phyloP scores from a whole-genome alignment of 2,797 vertebrate genomes.

The Telmatherina bonti region DNA sequence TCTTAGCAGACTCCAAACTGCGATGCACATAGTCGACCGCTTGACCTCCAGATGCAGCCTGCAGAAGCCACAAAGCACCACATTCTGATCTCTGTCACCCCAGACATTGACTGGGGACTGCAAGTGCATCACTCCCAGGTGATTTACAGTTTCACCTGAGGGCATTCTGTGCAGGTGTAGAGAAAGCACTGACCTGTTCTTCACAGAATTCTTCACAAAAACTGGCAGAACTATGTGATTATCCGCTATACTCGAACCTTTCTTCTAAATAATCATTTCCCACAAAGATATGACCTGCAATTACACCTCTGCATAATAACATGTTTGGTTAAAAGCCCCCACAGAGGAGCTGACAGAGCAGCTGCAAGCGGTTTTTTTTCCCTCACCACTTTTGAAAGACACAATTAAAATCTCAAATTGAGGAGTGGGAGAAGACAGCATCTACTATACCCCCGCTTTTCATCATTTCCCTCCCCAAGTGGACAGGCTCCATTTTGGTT shows the following conservation, averaged over 20 bases:
- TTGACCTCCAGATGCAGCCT: constrained; percentile 51
- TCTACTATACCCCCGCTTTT: background rate
- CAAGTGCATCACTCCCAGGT: constrained; percentile 10
- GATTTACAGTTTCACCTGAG: constrained; percentile 2
- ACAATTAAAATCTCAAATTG: constrained; percentile 45
- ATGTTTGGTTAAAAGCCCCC: constrained; percentile 30
- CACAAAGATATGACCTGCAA: background rate
- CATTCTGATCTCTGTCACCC: constrained; percentile 20
- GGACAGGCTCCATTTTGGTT: constrained; percentile 58
- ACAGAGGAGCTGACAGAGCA: constrained; percentile 38
- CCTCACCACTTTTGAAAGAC: constrained; percentile 13
- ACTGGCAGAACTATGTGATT: too few species aligned
- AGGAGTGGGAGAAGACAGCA: background rate
- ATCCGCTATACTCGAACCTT: background rate
- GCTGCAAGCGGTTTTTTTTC: constrained; percentile 5
- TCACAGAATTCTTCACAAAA: too few species aligned
- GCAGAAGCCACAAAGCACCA: constrained; percentile 20
- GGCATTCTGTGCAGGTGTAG: too few species aligned
- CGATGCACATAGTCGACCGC: constrained; percentile 51
- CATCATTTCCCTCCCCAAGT: constrained; percentile 11
- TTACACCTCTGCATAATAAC: constrained; percentile 33
- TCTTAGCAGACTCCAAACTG: constrained; percentile 49
- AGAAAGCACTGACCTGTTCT: background rate
- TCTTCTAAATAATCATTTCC: constrained; percentile 6
- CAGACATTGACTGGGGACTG: constrained; percentile 10